Conservation (phyloP, 2,888 invertebrate genomes). For the Bugula neritina region DNA sequence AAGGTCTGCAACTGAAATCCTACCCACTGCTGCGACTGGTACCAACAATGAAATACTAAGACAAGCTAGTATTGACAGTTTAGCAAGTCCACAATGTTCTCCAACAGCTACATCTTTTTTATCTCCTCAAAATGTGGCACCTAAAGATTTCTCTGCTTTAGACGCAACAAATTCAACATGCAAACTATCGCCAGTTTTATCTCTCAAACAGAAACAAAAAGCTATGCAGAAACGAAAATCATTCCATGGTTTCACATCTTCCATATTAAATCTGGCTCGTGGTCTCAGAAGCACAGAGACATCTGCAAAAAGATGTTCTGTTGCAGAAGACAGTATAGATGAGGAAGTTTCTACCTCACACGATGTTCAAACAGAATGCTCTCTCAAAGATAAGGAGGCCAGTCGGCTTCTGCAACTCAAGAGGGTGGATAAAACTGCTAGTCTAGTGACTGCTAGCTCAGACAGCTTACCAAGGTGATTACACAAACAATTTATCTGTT, state of each 20-base stretch:
- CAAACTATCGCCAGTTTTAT: slow-evolving; percentile 12
- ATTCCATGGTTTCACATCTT: slow-evolving; percentile 20
- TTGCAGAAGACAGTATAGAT: neutral
- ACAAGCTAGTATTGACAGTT: neutral
- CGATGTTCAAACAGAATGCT: neutral
- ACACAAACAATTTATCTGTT: neutral
- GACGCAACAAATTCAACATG: neutral
- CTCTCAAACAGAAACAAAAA: slow-evolving; percentile 15
- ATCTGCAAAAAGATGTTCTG: neutral
- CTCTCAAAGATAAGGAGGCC: neutral
- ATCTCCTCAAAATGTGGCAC: too few relatives aligned
- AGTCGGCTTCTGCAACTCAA: neutral
- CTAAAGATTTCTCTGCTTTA: neutral
- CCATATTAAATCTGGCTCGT: neutral
- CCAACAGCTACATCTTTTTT: neutral
- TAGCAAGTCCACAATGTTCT: neutral
- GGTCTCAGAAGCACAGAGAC: neutral
- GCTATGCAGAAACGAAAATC: slow-evolving; percentile 21
- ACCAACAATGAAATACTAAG: neutral
- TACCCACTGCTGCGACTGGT: neutral
- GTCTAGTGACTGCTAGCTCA: slow-evolving; percentile 47
- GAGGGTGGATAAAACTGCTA: slow-evolving; percentile 29
- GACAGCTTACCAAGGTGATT: slow-evolving; percentile 47
- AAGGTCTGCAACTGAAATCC: neutral
- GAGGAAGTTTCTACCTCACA: neutral